phyloP scores from a whole-genome alignment of 2,797 vertebrate genomes.

The Sternarchorhynchus goeldii region DNA sequence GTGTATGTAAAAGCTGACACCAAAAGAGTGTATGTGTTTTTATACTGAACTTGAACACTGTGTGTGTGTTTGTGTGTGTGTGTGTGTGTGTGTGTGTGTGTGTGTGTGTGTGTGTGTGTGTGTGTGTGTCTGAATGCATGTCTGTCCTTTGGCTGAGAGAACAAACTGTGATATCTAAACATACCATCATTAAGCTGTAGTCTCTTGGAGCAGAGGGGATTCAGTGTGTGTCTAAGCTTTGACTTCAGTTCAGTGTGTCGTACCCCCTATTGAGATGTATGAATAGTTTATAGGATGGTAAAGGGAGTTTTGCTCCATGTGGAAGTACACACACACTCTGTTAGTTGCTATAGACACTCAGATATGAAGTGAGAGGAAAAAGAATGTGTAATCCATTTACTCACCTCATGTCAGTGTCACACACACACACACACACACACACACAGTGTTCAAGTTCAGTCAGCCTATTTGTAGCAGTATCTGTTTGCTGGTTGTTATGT shows the following conservation, averaged over 20 bases:
- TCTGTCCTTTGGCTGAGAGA: not conserved
- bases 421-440: too few relatives aligned
- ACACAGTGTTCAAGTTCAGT: not conserved
- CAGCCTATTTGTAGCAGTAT: too few relatives aligned
- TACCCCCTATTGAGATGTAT: conserved; percentile 30
- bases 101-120: conserved; percentile 13
- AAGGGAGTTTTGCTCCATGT: conserved; percentile 38
- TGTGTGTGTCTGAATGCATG: not conserved
- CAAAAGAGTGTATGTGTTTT: too few relatives aligned
- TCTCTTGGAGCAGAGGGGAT: conserved; percentile 15
- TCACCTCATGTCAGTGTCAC: too few relatives aligned
- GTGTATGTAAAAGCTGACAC: too few relatives aligned
- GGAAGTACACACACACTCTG: conserved; percentile 31
- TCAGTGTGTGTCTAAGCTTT: conserved; percentile 44
- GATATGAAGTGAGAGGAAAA: conserved; percentile 27
- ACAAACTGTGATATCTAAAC: not conserved
- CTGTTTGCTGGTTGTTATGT: too few relatives aligned
- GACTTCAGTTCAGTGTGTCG: conserved; percentile 38
- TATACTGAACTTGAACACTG: too few relatives aligned
- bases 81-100: not conserved
- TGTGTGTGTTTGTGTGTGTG: not conserved
- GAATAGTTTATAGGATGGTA: conserved; percentile 48
- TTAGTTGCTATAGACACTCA: conserved; percentile 46
- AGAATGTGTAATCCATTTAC: conserved; percentile 11
- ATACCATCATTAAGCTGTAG: conserved; percentile 33